A percentile compares a stretch with the other conserved stretches of the same genome.
These are phyloP conservation scores for Ageneiosus marmoratus DNA, from an alignment of 2,113 vertebrate genomes.

Conservation along the genomic window DNA sequence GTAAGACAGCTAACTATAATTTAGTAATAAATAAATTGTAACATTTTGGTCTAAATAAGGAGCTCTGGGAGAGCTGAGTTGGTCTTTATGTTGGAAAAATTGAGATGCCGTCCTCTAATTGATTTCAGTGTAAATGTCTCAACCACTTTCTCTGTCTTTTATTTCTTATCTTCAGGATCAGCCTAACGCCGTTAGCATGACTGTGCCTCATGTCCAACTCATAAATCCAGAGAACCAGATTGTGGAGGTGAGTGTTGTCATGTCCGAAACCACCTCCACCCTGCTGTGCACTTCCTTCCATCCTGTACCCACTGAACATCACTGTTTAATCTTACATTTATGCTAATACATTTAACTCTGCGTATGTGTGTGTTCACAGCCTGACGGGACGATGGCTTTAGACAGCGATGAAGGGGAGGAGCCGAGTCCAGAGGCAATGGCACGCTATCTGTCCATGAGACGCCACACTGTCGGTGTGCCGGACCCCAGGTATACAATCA, in stretches of 20 bases:
- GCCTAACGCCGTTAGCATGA: slow-evolving; percentile 86
- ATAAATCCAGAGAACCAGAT: slow-evolving; percentile 99
- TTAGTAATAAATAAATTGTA: not conserved
- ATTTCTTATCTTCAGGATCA: slow-evolving; percentile 71
- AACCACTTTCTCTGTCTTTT: not conserved
- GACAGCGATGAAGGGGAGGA: slow-evolving; percentile 98
- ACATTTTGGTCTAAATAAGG: not conserved
- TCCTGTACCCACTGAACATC: not conserved
- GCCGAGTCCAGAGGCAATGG: slow-evolving; percentile 93
- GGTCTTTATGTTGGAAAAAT: not conserved
- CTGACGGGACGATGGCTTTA: slow-evolving; percentile 89
- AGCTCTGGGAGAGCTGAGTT: not conserved
- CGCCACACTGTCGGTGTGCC: slow-evolving; percentile 96
- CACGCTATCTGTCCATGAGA: slow-evolving; percentile 95
- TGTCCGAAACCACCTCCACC: not conserved
- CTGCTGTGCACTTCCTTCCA: not conserved
- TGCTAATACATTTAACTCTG: not conserved
- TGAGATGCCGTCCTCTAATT: not conserved
- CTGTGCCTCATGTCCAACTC: slow-evolving; percentile 95
- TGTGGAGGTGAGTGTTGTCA: slow-evolving; percentile 83
- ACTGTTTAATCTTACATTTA: not conserved
- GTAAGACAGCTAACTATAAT: not conserved
- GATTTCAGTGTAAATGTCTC: not conserved
- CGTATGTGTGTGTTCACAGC: slow-evolving; percentile 67
- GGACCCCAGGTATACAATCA: slow-evolving; percentile 82